These are phyloP conservation scores for Papilio machaon DNA, from an alignment of 1,140 invertebrate species.

Conservation along the genomic window DNA sequence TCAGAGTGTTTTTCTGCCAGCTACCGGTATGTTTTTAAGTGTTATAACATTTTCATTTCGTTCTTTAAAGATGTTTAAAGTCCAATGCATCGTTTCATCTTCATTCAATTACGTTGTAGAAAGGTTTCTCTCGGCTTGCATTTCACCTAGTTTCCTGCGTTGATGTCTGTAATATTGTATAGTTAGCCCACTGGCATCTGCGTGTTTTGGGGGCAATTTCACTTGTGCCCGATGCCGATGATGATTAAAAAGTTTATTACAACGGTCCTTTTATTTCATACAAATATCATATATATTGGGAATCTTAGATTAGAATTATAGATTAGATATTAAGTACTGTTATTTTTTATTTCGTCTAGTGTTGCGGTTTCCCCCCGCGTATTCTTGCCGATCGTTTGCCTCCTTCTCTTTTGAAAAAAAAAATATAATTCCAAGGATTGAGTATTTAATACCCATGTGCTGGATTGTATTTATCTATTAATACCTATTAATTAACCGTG, in stretches of 20 bases:
- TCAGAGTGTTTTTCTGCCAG: slow-evolving; percentile 56
- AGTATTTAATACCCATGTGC: no score
- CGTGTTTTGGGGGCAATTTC: slow-evolving; percentile 32
- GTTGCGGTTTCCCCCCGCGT: no score
- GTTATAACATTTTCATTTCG: slow-evolving; percentile 40
- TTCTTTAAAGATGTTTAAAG: slow-evolving; percentile 59
- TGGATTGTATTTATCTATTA: no score
- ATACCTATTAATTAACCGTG: no score
- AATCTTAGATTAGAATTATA: not conserved
- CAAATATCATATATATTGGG: not conserved
- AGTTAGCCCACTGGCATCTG: slow-evolving; percentile 12
- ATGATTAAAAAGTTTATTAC: slow-evolving; percentile 15
- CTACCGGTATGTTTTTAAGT: slow-evolving; percentile 62
- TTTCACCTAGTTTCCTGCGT: slow-evolving; percentile 34
- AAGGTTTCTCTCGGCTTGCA: slow-evolving; percentile 32
- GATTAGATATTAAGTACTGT: not conserved
- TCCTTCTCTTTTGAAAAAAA: no score
- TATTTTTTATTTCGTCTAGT: no score
- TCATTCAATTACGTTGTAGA: slow-evolving; percentile 31
- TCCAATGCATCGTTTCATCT: slow-evolving; percentile 44
- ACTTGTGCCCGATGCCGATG: slow-evolving; percentile 1
- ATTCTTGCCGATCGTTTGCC: no score
- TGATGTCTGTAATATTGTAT: slow-evolving; percentile 2
- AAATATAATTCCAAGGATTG: no score
- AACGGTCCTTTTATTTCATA: not conserved